Evolutionary conservation across 2,888 invertebrate species (phyloP).

Genomic region (Ectemnius lituratus): DNA sequence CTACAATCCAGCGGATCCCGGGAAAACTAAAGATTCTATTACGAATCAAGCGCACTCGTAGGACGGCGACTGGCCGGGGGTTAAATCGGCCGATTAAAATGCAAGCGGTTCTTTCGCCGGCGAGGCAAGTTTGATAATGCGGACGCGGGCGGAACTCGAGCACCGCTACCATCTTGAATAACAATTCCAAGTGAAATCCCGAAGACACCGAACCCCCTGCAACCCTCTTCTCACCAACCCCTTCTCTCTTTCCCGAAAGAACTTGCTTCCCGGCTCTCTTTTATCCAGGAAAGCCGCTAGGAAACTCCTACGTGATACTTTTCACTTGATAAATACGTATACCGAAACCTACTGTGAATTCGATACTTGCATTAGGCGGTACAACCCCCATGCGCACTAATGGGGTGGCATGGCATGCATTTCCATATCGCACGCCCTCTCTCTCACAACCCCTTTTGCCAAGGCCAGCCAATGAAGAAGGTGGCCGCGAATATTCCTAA

Average conservation of each 20-base stretch:
- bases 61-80: background rate
- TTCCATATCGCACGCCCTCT: conserved; percentile 26
- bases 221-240: no score
- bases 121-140: conserved; percentile 7
- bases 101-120: conserved; percentile 7
- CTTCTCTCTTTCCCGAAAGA: no score
- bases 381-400: conserved; percentile 53
- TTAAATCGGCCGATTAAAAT: conserved; percentile 7
- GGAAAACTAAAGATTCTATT: background rate
- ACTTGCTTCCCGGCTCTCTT: background rate
- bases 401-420: conserved; percentile 19
- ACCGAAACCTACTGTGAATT: conserved; percentile 46
- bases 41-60: background rate
- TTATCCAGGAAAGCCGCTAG: background rate
- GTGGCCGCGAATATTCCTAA: conserved; percentile 34
- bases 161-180: conserved; percentile 2
- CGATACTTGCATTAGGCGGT: conserved; percentile 60
- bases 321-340: conserved; percentile 47
- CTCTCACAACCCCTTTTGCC: no score
- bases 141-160: background rate
- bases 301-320: conserved; percentile 37
- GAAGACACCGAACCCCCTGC: no score
- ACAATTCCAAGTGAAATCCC: background rate
- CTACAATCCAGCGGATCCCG: background rate
- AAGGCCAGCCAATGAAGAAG: background rate